Percentiles rank a stretch among this genome's conserved stretches.
Evolutionary conservation across 1,140 invertebrate species (phyloP).

Genomic region (Bombus balteatus): DNA sequence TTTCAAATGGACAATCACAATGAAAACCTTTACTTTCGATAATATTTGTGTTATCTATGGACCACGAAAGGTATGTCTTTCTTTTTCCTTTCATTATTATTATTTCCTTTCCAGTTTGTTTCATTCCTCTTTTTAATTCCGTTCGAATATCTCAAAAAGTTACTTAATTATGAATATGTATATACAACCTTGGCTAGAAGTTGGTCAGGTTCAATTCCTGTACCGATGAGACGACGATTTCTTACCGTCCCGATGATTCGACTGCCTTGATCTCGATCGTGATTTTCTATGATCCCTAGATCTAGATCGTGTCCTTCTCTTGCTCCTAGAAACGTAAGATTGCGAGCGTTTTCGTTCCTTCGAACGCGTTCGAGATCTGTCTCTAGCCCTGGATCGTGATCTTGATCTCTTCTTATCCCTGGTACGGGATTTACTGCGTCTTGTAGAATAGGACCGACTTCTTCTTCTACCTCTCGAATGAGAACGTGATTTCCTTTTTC

Average conservation of each 20-base stretch:
- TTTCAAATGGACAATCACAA: constrained; percentile 27
- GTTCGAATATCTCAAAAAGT: constrained; percentile 36
- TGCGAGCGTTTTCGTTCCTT: constrained; percentile 73
- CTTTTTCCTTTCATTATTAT: not conserved
- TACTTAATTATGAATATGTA: constrained; percentile 63
- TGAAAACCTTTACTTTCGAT: constrained; percentile 32
- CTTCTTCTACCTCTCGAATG: constrained; percentile 68
- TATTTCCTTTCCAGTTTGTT: rapidly evolving
- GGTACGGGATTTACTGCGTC: constrained; percentile 65
- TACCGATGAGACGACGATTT: constrained; percentile 80
- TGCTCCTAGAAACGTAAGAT: constrained; percentile 73
- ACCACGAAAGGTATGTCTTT: constrained; percentile 21
- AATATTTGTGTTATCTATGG: constrained; percentile 6
- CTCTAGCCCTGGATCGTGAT: constrained; percentile 69
- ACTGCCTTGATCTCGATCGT: constrained; percentile 73
- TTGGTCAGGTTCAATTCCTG: constrained; percentile 77
- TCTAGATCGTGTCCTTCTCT: constrained; percentile 68
- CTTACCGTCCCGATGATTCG: constrained; percentile 80
- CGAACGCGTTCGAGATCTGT: constrained; percentile 70
- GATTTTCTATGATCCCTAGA: constrained; percentile 73
- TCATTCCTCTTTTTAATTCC: not conserved
- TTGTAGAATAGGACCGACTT: constrained; percentile 54
- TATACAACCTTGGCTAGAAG: constrained; percentile 79
- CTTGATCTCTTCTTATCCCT: constrained; percentile 64
- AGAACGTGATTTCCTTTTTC: constrained; percentile 71